Evolutionary conservation across 2,797 vertebrate species (phyloP).

Genomic region (Poeciliopsis infans): DNA sequence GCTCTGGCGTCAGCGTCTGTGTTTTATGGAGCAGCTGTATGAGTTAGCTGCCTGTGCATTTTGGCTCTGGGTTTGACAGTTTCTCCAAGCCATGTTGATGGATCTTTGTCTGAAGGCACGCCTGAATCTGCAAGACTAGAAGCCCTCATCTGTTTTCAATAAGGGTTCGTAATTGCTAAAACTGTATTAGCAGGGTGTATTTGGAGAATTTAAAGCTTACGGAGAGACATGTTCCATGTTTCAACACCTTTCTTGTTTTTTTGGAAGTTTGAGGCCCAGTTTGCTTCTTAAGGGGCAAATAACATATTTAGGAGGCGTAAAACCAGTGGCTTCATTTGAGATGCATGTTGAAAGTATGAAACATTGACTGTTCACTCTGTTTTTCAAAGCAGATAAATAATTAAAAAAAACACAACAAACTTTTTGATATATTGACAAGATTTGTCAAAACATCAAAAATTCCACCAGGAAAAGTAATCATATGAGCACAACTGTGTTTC

Average conservation of each 20-base stretch:
- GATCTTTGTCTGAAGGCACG: conserved; percentile 54
- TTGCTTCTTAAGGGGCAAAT: conserved; percentile 4
- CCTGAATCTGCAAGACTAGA: conserved; percentile 34
- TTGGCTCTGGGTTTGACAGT: conserved; percentile 50
- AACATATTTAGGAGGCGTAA: background rate
- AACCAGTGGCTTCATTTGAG: background rate
- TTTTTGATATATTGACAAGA: background rate
- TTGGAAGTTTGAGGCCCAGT: conserved; percentile 17
- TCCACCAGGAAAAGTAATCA: no score
- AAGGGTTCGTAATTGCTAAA: conserved; percentile 42
- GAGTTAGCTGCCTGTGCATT: conserved; percentile 49
- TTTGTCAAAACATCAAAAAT: no score
- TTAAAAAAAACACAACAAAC: background rate
- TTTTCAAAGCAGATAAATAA: background rate
- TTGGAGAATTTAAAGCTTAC: conserved; percentile 35
- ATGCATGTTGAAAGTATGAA: background rate
- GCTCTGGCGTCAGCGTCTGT: conserved; percentile 60
- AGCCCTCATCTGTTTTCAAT: conserved; percentile 63
- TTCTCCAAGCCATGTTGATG: conserved; percentile 46
- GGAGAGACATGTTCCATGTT: conserved; percentile 46
- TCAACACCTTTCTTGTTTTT: conserved; percentile 39
- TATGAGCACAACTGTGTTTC: no score
- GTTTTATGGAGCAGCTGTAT: conserved; percentile 70
- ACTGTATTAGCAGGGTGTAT: conserved; percentile 43
- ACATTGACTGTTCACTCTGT: background rate